Percentiles rank a stretch among this genome's conserved stretches.
These are phyloP conservation scores for Deladenus siricidicola DNA, from an alignment of 2,888 invertebrate species.

Conservation along the genomic window DNA sequence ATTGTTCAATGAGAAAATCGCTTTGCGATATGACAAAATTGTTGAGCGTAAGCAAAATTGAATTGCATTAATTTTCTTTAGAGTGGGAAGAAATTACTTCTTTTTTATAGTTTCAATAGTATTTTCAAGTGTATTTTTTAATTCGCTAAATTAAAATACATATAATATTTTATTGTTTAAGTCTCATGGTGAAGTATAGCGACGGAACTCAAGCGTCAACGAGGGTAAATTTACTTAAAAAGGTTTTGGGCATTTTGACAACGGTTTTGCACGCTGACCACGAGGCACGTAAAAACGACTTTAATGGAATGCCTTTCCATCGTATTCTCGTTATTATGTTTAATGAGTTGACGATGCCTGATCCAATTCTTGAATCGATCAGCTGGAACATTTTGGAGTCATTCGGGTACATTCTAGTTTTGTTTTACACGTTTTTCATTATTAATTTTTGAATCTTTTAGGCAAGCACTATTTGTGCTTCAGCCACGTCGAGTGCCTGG, in stretches of 20 bases:
- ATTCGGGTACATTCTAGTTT: conserved; percentile 64
- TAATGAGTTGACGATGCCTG: conserved; percentile 86
- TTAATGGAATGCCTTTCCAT: conserved; percentile 95
- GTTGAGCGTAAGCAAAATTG: no score
- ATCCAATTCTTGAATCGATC: conserved; percentile 82
- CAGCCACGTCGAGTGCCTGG: conserved; percentile 86
- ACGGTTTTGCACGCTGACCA: conserved; percentile 92
- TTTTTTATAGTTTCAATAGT: no score
- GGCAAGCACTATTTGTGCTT: conserved; percentile 66
- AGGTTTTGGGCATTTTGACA: conserved; percentile 85
- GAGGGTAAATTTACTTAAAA: conserved; percentile 90
- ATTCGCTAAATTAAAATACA: no score
- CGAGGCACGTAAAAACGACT: conserved; percentile 72
- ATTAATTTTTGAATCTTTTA: conserved; percentile 10
- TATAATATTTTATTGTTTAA: conserved; percentile 9
- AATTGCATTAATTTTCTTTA: no score
- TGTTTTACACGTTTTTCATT: not conserved
- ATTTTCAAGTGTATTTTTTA: not conserved
- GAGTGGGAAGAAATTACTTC: no score
- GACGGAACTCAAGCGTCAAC: conserved; percentile 83
- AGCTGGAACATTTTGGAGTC: conserved; percentile 88
- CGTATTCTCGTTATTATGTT: conserved; percentile 91
- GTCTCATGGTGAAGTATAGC: conserved; percentile 67
- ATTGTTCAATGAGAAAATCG: no score
- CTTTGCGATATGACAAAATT: no score